Conservation (phyloP, 2,113 vertebrate species). For the Boleophthalmus pectinirostris region DNA sequence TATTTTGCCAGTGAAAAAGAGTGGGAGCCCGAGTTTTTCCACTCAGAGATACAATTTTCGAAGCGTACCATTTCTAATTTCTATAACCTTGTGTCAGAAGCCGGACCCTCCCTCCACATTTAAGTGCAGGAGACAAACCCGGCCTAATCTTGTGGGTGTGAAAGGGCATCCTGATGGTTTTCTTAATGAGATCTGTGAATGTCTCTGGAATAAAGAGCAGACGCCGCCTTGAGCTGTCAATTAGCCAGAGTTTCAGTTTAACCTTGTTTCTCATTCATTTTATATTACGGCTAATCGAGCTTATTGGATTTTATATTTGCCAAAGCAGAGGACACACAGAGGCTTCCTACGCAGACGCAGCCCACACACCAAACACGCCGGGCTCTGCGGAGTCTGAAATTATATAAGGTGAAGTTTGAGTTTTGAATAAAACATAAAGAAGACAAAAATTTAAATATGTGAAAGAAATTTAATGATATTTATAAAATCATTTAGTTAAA, state of each 20-base stretch:
- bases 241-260: conserved; percentile 37
- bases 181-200: conserved; percentile 57
- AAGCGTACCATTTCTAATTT: too few species aligned
- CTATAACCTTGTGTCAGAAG: too few species aligned
- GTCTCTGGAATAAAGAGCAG: conserved; percentile 40
- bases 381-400: too few species aligned
- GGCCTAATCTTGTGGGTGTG: conserved; percentile 24
- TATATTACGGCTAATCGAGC: neutral
- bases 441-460: too few species aligned
- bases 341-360: conserved; percentile 1
- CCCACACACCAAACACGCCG: conserved; percentile 20
- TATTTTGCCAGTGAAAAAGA: too few species aligned
- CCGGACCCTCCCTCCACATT: too few species aligned
- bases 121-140: conserved; percentile 33
- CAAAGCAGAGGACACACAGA: neutral
- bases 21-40: too few species aligned
- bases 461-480: neutral
- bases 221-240: conserved; percentile 36
- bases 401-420: too few species aligned
- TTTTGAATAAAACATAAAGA: too few species aligned
- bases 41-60: too few species aligned
- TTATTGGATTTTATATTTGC: neutral
- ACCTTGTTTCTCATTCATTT: conserved; percentile 31
- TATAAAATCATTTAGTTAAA: too few species aligned
- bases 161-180: conserved; percentile 50